Evolutionary conservation across 2,888 invertebrate species (phyloP).

Genomic region (Nemoura dubitans): DNA sequence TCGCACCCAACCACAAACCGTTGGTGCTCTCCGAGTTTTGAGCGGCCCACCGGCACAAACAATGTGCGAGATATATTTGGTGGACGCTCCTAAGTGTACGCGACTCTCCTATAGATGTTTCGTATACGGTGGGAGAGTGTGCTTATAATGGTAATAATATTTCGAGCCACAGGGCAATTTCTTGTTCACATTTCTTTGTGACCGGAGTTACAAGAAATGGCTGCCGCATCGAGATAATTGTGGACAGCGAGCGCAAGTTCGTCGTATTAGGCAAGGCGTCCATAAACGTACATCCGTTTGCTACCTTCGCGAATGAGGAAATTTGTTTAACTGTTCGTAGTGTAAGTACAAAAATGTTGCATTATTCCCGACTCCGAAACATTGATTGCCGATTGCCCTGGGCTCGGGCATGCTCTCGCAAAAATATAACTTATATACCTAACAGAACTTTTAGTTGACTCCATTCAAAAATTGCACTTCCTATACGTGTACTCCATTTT

Average conservation of each 20-base stretch:
- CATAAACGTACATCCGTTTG: neutral
- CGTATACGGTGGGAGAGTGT: constrained; percentile 2
- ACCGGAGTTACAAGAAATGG: neutral
- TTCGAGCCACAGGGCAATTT: neutral
- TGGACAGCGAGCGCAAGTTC: neutral
- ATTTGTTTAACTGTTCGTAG: no score
- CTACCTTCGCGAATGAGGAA: neutral
- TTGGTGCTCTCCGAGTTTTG: neutral
- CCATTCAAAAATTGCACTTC: neutral
- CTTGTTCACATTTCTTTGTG: neutral
- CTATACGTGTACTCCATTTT: neutral
- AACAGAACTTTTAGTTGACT: neutral
- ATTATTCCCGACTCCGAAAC: no score
- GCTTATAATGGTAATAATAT: neutral
- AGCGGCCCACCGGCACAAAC: neutral
- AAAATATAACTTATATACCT: no score
- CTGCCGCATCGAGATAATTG: neutral
- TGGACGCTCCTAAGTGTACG: neutral
- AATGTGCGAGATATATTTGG: neutral
- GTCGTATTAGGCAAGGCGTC: neutral
- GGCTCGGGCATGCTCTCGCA: no score
- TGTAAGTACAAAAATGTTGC: no score
- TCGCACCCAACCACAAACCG: neutral
- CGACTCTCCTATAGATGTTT: neutral
- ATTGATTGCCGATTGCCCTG: no score